Conservation (phyloP, 2,113 vertebrate genomes). For the Hyperoodon ampullatus region DNA sequence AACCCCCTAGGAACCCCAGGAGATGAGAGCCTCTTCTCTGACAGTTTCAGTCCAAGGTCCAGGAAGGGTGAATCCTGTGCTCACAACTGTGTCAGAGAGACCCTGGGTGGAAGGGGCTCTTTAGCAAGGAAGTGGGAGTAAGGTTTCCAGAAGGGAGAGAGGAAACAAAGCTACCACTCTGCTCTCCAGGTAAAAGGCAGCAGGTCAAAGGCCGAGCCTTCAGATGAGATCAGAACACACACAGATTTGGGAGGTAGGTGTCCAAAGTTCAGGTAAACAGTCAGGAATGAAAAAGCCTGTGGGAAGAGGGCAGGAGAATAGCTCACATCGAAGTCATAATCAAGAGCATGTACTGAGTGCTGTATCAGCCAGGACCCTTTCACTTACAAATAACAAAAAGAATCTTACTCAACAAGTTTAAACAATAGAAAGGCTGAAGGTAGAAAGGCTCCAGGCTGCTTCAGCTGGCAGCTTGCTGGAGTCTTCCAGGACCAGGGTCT, state of each 20-base stretch:
- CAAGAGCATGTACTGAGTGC: not conserved
- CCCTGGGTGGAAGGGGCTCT: not conserved
- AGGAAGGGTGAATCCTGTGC: not conserved
- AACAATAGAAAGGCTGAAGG: not conserved
- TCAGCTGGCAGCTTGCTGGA: rapidly evolving
- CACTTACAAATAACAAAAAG: not conserved
- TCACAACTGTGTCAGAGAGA: not conserved
- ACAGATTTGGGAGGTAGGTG: not conserved
- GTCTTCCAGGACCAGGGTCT: not conserved
- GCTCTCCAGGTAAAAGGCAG: not conserved
- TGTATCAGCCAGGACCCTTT: not conserved
- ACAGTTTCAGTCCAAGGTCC: not conserved
- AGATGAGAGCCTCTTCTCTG: not conserved
- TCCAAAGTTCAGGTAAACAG: not conserved
- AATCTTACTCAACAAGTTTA: not conserved
- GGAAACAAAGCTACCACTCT: not conserved
- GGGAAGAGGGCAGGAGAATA: not conserved
- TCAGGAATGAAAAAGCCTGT: not conserved
- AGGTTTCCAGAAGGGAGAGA: not conserved
- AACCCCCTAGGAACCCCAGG: not conserved
- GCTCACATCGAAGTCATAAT: not conserved
- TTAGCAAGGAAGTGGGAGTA: not conserved
- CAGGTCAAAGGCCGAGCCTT: not conserved
- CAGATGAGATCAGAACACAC: not conserved
- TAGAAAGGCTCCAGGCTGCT: not conserved